These are phyloP conservation scores for Mactromeris polynyma DNA, from an alignment of 2,888 invertebrate genomes.

Conservation along the genomic window DNA sequence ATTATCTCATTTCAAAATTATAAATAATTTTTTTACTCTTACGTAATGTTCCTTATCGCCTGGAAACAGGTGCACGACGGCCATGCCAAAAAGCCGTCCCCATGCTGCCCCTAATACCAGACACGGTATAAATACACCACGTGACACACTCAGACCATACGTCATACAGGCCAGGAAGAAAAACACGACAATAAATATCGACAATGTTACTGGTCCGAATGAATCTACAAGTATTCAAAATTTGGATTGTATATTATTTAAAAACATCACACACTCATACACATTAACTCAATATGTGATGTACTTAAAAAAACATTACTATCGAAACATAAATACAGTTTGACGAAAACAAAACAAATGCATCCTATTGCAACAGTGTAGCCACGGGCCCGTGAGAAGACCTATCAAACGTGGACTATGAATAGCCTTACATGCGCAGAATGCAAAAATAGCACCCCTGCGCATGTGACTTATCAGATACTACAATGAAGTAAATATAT, in stretches of 20 bases:
- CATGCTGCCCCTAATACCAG: conserved; percentile 98
- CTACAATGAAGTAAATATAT: no score
- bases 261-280: neutral
- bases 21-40: conserved; percentile 55
- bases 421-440: no score
- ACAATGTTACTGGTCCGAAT: conserved; percentile 77
- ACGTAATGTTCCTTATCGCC: conserved; percentile 82
- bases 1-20: no score
- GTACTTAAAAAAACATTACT: no score
- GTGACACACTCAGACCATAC: conserved; percentile 97
- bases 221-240: conserved; percentile 73
- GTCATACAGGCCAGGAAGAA: conserved; percentile 96
- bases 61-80: conserved; percentile 86
- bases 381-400: no score
- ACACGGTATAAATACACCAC: conserved; percentile 97
- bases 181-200: conserved; percentile 91
- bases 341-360: no score
- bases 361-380: no score
- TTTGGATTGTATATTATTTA: neutral
- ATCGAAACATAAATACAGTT: no score
- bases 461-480: no score
- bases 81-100: conserved; percentile 96
- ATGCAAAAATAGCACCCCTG: no score
- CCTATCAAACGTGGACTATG: no score
- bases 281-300: neutral